These are phyloP conservation scores for Colossoma macropomum DNA, from an alignment of 2,113 vertebrate genomes.

Conservation along the genomic window DNA sequence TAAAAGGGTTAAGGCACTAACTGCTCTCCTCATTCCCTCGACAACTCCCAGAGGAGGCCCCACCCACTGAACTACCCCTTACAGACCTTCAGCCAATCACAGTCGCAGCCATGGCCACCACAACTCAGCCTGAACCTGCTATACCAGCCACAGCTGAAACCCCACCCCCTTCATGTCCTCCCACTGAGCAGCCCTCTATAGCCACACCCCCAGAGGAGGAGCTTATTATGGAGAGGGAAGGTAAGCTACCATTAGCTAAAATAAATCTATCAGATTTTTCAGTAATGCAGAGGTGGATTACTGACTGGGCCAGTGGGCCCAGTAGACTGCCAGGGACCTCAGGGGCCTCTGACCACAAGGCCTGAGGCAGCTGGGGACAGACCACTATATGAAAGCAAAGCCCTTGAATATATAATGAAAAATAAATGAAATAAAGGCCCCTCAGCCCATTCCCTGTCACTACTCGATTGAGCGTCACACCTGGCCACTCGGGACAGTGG, in stretches of 20 bases:
- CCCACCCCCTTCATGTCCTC: background rate
- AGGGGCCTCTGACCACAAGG: no score
- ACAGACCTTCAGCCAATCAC: background rate
- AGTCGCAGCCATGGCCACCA: background rate
- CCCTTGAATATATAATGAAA: no score
- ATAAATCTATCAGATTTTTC: background rate
- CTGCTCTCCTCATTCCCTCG: background rate
- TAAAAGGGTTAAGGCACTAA: background rate
- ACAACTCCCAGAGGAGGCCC: background rate
- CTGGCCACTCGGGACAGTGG: no score
- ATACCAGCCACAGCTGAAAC: background rate
- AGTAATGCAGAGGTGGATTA: background rate
- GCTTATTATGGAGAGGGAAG: conserved; percentile 57
- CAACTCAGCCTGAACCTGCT: background rate
- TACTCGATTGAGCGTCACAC: no score
- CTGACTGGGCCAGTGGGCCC: no score
- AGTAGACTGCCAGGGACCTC: no score
- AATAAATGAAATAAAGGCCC: no score
- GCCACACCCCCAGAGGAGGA: conserved; percentile 33
- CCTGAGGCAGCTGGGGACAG: no score
- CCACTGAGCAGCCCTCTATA: background rate
- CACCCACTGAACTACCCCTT: background rate
- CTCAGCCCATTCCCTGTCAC: no score
- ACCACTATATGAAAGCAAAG: no score
- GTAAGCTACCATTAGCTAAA: conserved; percentile 53